Base-by-base conservation (phyloP, 1,140 invertebrate species). In the Pantala flavescens region DNA sequence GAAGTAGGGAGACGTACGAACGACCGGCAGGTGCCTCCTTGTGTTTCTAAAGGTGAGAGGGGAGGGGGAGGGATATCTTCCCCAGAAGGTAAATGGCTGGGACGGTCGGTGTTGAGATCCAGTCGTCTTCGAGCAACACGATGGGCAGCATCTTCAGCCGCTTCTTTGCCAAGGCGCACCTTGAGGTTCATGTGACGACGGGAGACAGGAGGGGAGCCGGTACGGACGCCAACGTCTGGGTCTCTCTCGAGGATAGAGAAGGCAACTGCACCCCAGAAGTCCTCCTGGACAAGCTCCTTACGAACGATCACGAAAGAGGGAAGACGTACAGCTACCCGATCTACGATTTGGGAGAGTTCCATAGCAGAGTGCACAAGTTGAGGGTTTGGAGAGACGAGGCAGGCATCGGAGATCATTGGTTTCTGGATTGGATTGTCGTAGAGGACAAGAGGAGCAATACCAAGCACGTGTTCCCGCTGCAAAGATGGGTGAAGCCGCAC, bases 401-500 rank as follows among this genome's bases (percentile, higher is more conserved):
- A 36, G 79, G 79, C 23, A 23, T 80, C 28, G 79, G 77, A 23
- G 79, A 78, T 55, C 24, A 36, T 0, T 80, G 79, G 79, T 80
- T 77, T 63, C 36, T 80, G 19, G 79, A 80, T 42, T 71, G 73
- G 2, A 75, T 80, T n/a, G 74, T 74, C 36, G 76, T 80, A 21
- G 78, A 78, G 72, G 71, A 78, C 55, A 70, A 73, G 19, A 74
- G n/a, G 12, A 14, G 24, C 2, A 73, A 75, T 10, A 21, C 63
- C 24, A 76, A 72, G 71, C 81, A 78, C 74, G 79, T 81, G 21
- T 85, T 85, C 76, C 84, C 84, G 7, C 78, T 85, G 1, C 82
- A 83, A 71, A 80, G 84, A 21, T 86, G 85, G 84, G 82, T 86
- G 70, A 80, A 79, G 71, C 74, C 81, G 1, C 74, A 83, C 63